Evolutionary conservation across 2,113 vertebrate genomes (phyloP).

Genomic region (Macaca mulatta): DNA sequence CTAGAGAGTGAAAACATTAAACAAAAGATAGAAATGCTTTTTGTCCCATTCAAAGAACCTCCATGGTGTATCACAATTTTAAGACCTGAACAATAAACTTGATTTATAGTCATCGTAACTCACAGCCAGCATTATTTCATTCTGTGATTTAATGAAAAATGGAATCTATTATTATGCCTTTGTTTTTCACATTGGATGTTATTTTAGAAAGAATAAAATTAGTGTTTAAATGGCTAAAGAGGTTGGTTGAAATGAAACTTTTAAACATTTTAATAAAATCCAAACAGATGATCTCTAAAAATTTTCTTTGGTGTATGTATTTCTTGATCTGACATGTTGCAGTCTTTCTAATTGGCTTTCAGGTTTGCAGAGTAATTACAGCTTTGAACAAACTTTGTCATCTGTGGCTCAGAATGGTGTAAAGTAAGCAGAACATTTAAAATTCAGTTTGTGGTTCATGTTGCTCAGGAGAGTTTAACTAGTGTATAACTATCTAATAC

Average conservation of each 20-base stretch:
- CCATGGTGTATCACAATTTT: neutral
- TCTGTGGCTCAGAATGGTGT: constrained; percentile 87
- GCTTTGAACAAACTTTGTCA: constrained; percentile 86
- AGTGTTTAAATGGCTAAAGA: constrained; percentile 79
- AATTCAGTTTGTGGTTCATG: constrained; percentile 82
- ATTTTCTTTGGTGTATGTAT: constrained; percentile 48
- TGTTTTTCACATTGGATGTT: neutral
- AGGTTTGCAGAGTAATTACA: constrained; percentile 86
- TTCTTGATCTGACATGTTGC: constrained; percentile 83
- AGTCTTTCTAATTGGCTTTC: constrained; percentile 86
- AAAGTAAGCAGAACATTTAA: constrained; percentile 86
- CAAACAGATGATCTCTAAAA: constrained; percentile 82
- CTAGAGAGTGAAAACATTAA: neutral
- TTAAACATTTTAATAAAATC: constrained; percentile 85
- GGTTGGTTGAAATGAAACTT: constrained; percentile 80
- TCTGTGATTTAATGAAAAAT: neutral
- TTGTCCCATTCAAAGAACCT: neutral
- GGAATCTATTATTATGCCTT: neutral
- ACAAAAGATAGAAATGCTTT: neutral
- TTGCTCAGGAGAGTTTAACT: constrained; percentile 81
- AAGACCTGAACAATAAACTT: neutral
- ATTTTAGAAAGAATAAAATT: constrained; percentile 60
- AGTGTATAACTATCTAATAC: constrained; percentile 72
- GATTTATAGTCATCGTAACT: neutral
- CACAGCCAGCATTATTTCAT: neutral